These are phyloP conservation scores for Doris montereyensis DNA, from an alignment of 2,888 invertebrate species.

Conservation along the genomic window DNA sequence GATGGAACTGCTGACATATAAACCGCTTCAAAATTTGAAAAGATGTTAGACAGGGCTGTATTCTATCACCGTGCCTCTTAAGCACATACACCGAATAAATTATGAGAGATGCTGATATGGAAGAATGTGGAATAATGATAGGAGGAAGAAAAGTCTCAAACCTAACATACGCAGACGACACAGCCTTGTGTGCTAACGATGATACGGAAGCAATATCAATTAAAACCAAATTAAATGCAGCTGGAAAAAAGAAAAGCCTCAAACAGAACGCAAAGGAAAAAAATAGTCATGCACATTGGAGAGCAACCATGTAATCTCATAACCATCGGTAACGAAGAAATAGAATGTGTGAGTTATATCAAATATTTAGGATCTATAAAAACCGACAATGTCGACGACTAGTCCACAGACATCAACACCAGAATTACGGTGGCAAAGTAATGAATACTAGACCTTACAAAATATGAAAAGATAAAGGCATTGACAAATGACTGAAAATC, in stretches of 20 bases:
- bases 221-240: not conserved
- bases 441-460: not conserved
- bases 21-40: not conserved
- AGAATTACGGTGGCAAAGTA: not conserved
- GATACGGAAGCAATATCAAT: not conserved
- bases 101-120: not conserved
- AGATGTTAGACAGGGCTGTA: not conserved
- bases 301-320: no score
- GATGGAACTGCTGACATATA: not conserved
- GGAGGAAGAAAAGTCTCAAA: not conserved
- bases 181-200: not conserved
- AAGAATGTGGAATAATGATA: not conserved
- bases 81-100: not conserved
- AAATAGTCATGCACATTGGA: no score
- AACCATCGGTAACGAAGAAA: not conserved
- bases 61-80: not conserved
- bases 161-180: not conserved
- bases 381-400: not conserved
- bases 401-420: not conserved
- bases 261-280: not conserved
- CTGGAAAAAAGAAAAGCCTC: not conserved
- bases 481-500: not conserved
- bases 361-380: not conserved
- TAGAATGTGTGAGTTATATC: no score
- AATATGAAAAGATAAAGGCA: not conserved